Conservation (phyloP, 2,797 vertebrate species). For the Pseudochirops corinnae region DNA sequence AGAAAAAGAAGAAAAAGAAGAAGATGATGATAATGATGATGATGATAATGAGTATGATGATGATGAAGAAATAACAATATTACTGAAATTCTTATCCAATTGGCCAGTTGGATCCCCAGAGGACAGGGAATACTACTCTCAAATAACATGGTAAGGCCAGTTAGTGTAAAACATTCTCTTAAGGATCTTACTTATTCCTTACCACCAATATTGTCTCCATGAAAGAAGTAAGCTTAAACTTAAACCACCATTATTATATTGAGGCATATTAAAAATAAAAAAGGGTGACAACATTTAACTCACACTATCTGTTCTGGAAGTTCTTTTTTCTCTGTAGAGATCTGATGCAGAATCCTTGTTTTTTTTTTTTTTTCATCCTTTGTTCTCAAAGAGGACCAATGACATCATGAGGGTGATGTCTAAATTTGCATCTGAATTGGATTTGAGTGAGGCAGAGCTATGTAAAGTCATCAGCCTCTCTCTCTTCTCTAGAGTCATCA, state of each 20-base stretch:
- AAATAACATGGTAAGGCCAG: not conserved
- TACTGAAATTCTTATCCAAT: not conserved
- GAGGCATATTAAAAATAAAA: not conserved
- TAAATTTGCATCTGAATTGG: not conserved
- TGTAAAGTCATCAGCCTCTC: not conserved
- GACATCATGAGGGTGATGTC: not conserved
- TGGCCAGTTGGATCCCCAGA: not conserved
- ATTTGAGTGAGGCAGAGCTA: not conserved
- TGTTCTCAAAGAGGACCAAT: not conserved
- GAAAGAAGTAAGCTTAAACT: not conserved
- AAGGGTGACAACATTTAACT: not conserved
- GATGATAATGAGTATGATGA: no score
- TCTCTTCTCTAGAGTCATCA: not conserved
- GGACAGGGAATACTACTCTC: not conserved
- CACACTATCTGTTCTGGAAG: not conserved
- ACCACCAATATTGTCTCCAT: not conserved
- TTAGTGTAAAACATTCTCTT: not conserved
- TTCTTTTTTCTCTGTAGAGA: not conserved
- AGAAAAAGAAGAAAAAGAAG: no score
- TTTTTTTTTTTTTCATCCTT: not conserved
- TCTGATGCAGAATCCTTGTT: not conserved
- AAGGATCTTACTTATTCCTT: not conserved
- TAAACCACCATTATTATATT: not conserved
- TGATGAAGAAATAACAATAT: not conserved
- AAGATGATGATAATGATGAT: no score